These are phyloP conservation scores for Tiliacea aurago DNA, from an alignment of 2,888 invertebrate species.

Conservation along the genomic window DNA sequence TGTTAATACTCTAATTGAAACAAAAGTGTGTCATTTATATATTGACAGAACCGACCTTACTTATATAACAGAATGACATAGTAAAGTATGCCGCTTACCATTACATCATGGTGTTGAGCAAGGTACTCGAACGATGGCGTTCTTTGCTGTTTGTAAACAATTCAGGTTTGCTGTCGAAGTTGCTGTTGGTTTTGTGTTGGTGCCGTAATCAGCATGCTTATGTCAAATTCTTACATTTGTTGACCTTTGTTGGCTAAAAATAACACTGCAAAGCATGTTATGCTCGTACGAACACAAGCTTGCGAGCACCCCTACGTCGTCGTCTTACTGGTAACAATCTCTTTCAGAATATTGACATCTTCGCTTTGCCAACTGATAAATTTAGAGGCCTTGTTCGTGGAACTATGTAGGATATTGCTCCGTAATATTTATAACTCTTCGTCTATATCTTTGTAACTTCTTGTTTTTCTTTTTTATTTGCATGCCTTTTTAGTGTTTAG, in stretches of 20 bases:
- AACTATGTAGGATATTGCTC: no score
- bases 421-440: no score
- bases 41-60: slow-evolving; percentile 51
- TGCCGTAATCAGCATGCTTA: slow-evolving; percentile 28
- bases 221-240: slow-evolving; percentile 17
- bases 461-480: no score
- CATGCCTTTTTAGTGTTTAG: no score
- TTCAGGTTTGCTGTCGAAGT: slow-evolving; percentile 5
- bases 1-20: slow-evolving; percentile 57
- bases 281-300: no score
- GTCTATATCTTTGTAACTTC: no score
- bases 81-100: slow-evolving; percentile 53
- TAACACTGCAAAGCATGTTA: neutral
- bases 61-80: slow-evolving; percentile 59
- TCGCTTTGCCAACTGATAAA: no score
- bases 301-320: no score
- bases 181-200: slow-evolving; percentile 14
- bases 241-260: slow-evolving; percentile 29
- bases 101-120: slow-evolving; percentile 52
- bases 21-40: slow-evolving; percentile 59
- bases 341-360: no score
- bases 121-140: slow-evolving; percentile 19
- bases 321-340: no score
- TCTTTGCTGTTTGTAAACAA: slow-evolving; percentile 44
- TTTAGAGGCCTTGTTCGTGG: no score